phyloP scores from a whole-genome alignment of 2,888 invertebrate species.

The Lissonota sp. region DNA sequence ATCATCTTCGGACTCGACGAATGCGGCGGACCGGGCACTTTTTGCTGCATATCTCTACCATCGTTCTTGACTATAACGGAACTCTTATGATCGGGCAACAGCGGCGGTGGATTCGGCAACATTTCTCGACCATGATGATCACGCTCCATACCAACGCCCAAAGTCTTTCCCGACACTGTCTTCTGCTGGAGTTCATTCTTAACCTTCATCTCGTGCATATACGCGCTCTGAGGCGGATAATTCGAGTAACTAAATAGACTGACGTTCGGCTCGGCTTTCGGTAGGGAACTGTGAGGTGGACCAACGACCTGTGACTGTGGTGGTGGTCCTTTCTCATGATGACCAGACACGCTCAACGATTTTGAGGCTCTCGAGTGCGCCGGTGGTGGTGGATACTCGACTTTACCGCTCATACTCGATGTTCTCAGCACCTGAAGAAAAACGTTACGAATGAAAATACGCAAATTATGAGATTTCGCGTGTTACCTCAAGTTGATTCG shows the following conservation, averaged over 20 bases:
- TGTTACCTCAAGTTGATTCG: too few species aligned
- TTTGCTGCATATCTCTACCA: constrained; percentile 86
- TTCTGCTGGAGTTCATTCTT: constrained; percentile 85
- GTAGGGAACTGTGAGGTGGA: constrained; percentile 78
- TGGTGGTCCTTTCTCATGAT: constrained; percentile 76
- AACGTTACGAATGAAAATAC: background rate
- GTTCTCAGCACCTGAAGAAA: constrained; percentile 78
- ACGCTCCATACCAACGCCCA: constrained; percentile 81
- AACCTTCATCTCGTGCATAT: constrained; percentile 87
- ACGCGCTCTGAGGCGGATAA: constrained; percentile 84
- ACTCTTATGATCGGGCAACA: constrained; percentile 89
- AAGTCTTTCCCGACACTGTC: constrained; percentile 80
- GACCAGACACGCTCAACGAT: constrained; percentile 80
- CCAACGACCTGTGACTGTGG: constrained; percentile 63
- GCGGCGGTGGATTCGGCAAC: constrained; percentile 88
- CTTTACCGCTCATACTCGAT: constrained; percentile 81
- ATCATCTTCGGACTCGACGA: constrained; percentile 82
- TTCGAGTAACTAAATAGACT: constrained; percentile 88
- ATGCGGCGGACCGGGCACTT: constrained; percentile 84
- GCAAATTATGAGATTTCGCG: too few species aligned
- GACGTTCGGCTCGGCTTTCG: constrained; percentile 89
- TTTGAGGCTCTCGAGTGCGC: constrained; percentile 84
- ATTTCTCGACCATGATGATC: constrained; percentile 81
- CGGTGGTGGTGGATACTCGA: constrained; percentile 83
- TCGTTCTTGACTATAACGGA: constrained; percentile 93